phyloP scores from a whole-genome alignment of 2,113 vertebrate species.

The Girardinichthys multiradiatus region DNA sequence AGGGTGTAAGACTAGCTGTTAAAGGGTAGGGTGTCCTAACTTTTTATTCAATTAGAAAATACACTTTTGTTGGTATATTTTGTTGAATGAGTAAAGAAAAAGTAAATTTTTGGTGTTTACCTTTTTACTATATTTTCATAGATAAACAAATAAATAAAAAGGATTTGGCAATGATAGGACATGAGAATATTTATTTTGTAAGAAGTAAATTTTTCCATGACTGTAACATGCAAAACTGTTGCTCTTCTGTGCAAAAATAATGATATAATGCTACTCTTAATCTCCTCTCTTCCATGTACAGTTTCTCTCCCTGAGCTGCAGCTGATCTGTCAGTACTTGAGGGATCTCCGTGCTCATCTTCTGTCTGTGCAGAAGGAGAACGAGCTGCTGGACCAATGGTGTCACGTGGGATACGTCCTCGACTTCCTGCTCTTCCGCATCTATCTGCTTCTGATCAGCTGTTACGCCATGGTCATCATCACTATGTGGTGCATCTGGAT shows the following conservation, averaged over 20 bases:
- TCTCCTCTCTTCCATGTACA: neutral
- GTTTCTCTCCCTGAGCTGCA: constrained; percentile 68
- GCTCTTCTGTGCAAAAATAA: neutral
- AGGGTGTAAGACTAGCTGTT: too few species aligned
- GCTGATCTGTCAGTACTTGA: constrained; percentile 79
- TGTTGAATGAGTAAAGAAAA: too few species aligned
- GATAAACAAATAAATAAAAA: neutral
- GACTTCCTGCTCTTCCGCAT: constrained; percentile 84
- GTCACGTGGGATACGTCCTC: constrained; percentile 83
- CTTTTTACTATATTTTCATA: neutral
- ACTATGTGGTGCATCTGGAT: constrained; percentile 87
- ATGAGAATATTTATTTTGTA: neutral
- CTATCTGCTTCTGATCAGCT: constrained; percentile 82
- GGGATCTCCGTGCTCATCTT: constrained; percentile 73
- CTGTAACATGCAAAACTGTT: too few species aligned
- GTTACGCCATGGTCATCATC: constrained; percentile 82
- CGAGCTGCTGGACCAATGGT: constrained; percentile 80
- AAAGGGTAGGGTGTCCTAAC: too few species aligned
- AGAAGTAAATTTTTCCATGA: neutral
- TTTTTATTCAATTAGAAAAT: too few species aligned
- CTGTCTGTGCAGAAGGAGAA: constrained; percentile 71
- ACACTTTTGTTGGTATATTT: too few species aligned
- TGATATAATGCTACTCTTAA: neutral
- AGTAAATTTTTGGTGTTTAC: neutral
- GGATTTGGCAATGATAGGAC: neutral